These are phyloP conservation scores for Melanostoma mellinum DNA, from an alignment of 2,888 invertebrate species.

Conservation along the genomic window DNA sequence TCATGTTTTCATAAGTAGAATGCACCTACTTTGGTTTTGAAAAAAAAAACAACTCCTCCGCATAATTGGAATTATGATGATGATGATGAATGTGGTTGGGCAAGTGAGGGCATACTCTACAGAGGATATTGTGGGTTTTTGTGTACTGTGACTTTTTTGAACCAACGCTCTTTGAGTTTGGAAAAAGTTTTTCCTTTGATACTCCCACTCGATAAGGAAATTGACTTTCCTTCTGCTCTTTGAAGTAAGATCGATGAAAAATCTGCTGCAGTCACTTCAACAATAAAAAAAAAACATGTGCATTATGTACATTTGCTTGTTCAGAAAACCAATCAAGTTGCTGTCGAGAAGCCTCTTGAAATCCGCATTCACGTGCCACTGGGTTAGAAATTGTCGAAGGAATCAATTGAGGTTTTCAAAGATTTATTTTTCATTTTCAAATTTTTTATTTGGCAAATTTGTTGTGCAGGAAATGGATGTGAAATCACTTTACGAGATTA, in stretches of 20 bases:
- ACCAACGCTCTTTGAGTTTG: conserved; percentile 26
- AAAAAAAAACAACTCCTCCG: conserved; percentile 50
- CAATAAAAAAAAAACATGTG: not conserved
- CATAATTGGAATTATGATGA: conserved; percentile 58
- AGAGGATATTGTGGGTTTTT: conserved; percentile 30
- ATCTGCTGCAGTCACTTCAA: conserved; percentile 39
- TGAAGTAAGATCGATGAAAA: conserved; percentile 12
- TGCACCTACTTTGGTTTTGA: conserved; percentile 47
- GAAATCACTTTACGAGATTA: conserved; percentile 60
- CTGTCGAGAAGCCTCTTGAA: conserved; percentile 34
- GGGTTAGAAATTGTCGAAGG: conserved; percentile 26
- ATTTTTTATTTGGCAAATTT: conserved; percentile 28
- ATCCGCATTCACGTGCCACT: conserved; percentile 21
- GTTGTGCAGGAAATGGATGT: conserved; percentile 53
- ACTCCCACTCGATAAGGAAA: conserved; percentile 49
- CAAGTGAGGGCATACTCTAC: conserved; percentile 27
- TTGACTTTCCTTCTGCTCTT: conserved; percentile 26
- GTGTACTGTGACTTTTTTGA: not conserved
- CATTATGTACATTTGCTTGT: not conserved
- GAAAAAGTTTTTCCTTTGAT: conserved; percentile 54
- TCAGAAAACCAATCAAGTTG: conserved; percentile 35
- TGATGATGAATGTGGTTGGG: conserved; percentile 53
- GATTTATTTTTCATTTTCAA: conserved; percentile 1
- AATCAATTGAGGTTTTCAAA: conserved; percentile 45
- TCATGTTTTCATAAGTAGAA: conserved; percentile 59